Base-by-base conservation (phyloP, 2,113 vertebrate species). In the Camarhynchus parvulus region DNA sequence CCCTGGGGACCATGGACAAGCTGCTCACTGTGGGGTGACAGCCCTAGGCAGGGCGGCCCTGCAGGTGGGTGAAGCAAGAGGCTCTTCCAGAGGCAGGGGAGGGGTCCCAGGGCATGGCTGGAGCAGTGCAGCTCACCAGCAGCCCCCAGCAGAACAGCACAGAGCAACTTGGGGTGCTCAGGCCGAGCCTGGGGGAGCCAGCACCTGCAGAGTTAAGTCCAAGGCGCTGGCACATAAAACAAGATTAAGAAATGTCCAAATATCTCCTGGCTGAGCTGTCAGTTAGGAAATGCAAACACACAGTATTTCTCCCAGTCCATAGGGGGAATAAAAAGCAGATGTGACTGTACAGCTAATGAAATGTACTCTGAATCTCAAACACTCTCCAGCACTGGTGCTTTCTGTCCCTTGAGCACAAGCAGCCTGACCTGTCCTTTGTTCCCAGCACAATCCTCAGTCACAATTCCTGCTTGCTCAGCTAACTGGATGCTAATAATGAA, bases 1-100 rank as follows among this genome's bases (percentile, higher is more conserved):
- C 46, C 46, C 37, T 0, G 0, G 37, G 63, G n/a, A 56, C 0
- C 1, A 46, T 13, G 22, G 62, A 0, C 0, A 28, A 58, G 58
- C 47, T 4, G 3, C 53, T 87, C 55, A 35, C 31, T 0, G 0
- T 9, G 23, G 27, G 23, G 44, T 47, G 68, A 47, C 21, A 74
- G 46, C 8, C 16, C 21, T 0, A 0, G 63, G 37, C 24, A 42
- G 41, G 49, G 35, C 74, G 77, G 55, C 44, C 39, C 24, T 25
- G n/a, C 1, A 6, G 21, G 39, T 7, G 24, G 47, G 39, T 0
- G 4, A 76, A 56, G 17, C 15, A 39, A 69, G 20, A 31, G 18
- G 8, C 12, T 42, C 25, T 25, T 87, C 15, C 1, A 6, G 81
- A 78, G 30, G 41, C 42, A 35, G 52, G 18, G 30, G 10, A 88